phyloP scores from a whole-genome alignment of 2,888 invertebrate genomes.

The Tipula helvola region DNA sequence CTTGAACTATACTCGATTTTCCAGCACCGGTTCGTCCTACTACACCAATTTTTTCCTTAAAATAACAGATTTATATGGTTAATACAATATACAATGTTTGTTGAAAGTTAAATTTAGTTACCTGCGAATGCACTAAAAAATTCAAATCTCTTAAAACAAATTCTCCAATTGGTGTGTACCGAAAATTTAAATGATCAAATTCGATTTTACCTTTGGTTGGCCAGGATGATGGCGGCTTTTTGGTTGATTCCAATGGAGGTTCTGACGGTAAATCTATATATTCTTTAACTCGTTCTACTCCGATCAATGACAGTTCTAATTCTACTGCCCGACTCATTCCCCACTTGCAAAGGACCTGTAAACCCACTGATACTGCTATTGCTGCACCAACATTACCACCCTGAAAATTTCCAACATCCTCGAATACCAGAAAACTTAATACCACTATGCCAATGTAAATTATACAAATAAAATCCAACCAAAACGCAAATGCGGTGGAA shows the following conservation, averaged over 20 bases:
- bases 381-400: slow-evolving; percentile 60
- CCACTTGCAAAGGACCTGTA: slow-evolving; percentile 67
- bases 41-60: slow-evolving; percentile 48
- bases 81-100: background rate
- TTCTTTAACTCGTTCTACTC: slow-evolving; percentile 72
- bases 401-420: slow-evolving; percentile 32
- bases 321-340: slow-evolving; percentile 80
- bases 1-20: slow-evolving; percentile 56
- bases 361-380: slow-evolving; percentile 54
- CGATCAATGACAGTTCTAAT: slow-evolving; percentile 67
- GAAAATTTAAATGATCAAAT: slow-evolving; percentile 48
- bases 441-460: slow-evolving; percentile 76
- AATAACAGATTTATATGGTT: background rate
- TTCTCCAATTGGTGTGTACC: slow-evolving; percentile 49
- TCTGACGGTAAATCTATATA: slow-evolving; percentile 51
- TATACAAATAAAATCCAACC: slow-evolving; percentile 79
- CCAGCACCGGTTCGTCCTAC: slow-evolving; percentile 74
- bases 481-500: slow-evolving; percentile 85
- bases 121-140: slow-evolving; percentile 35
- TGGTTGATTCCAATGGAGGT: too few relatives aligned
- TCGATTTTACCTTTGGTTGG: slow-evolving; percentile 46
- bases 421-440: slow-evolving; percentile 64
- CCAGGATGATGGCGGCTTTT: too few relatives aligned
- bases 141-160: slow-evolving; percentile 56
- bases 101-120: background rate